These are phyloP conservation scores for Gisinianus flammeolus DNA, from an alignment of 2,888 invertebrate species.

Conservation along the genomic window DNA sequence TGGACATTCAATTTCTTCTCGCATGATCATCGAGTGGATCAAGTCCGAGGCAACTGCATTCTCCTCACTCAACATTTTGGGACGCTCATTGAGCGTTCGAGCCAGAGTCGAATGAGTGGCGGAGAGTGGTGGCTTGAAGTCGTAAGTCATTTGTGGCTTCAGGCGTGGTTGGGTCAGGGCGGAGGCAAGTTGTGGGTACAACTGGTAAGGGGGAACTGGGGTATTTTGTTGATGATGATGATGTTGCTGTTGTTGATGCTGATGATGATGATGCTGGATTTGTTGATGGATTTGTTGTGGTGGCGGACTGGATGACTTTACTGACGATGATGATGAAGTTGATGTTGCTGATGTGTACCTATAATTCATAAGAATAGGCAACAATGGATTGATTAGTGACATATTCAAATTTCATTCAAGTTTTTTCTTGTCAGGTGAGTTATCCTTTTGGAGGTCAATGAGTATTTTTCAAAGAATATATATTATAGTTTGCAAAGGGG, in stretches of 20 bases:
- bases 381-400: background rate
- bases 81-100: conserved; percentile 89
- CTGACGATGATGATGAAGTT: conserved; percentile 40
- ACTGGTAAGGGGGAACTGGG: conserved; percentile 61
- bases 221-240: conserved; percentile 61
- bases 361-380: conserved; percentile 26
- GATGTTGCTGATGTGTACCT: conserved; percentile 49
- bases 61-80: conserved; percentile 84
- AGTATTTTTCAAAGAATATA: no score
- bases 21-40: conserved; percentile 90
- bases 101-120: conserved; percentile 74
- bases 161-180: conserved; percentile 65
- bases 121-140: conserved; percentile 36
- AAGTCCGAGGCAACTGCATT: conserved; percentile 90
- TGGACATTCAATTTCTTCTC: conserved; percentile 62
- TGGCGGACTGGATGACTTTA: conserved; percentile 63
- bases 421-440: background rate
- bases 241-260: conserved; percentile 4
- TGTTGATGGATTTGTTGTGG: conserved; percentile 63
- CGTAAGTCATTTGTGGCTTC: conserved; percentile 33
- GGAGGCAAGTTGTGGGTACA: conserved; percentile 60
- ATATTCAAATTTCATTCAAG: background rate
- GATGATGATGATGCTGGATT: background rate
- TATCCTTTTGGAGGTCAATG: no score
- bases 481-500: no score